A percentile compares a stretch with the other conserved stretches of the same genome.
Conservation (phyloP, 2,888 invertebrate genomes). For the Chalcis sispes region DNA sequence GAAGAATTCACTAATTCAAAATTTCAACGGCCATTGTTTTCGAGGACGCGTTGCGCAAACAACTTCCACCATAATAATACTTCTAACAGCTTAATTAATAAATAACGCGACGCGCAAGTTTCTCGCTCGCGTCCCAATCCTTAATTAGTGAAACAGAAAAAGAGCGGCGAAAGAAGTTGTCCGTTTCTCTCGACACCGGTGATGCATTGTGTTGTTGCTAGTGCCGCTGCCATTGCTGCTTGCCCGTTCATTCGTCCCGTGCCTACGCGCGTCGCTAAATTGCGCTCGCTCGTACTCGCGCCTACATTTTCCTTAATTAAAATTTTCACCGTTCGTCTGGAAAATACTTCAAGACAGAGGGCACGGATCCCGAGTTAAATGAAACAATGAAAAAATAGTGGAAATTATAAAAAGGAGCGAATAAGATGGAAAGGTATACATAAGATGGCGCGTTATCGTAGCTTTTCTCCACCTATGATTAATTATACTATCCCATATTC, state of each 20-base stretch:
- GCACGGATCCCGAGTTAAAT: not conserved
- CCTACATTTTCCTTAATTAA: conserved; percentile 57
- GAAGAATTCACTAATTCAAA: not conserved
- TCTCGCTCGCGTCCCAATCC: conserved; percentile 12
- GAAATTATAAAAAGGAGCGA: not conserved
- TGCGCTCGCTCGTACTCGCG: conserved; percentile 20
- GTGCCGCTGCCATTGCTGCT: not conserved
- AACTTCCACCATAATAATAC: not conserved
- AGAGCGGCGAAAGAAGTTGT: conserved; percentile 41
- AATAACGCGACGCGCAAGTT: conserved; percentile 18
- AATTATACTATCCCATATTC: conserved; percentile 44
- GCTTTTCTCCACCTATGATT: conserved; percentile 17
- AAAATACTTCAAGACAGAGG: conserved; percentile 35
- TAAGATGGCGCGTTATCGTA: not conserved
- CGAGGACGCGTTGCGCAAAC: too few relatives aligned
- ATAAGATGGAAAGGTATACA: not conserved
- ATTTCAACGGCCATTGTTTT: too few relatives aligned
- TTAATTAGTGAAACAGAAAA: conserved; percentile 51
- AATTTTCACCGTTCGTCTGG: conserved; percentile 46
- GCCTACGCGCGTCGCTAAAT: conserved; percentile 4
- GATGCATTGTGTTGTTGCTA: not conserved
- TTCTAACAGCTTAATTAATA: conserved; percentile 50
- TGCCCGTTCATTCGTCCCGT: too few relatives aligned
- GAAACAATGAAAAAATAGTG: conserved; percentile 1
- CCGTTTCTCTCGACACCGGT: not conserved